Conservation (phyloP, 2,888 invertebrate genomes). For the Sinohyriopsis cumingii region DNA sequence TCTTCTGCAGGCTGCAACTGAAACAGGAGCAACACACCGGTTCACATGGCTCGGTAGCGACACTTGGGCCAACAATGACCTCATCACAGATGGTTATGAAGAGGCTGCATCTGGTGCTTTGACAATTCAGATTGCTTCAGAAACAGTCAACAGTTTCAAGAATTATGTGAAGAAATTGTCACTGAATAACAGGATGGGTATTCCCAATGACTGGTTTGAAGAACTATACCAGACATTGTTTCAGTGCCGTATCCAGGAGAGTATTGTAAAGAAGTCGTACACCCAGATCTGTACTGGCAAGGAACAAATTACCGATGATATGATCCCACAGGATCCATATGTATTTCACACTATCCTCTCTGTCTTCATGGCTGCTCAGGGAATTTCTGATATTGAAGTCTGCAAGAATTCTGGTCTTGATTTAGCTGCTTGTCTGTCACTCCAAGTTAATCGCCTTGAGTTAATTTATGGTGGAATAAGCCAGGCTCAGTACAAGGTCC, state of each 20-base stretch:
- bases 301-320: slow-evolving; percentile 55
- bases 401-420: slow-evolving; percentile 46
- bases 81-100: slow-evolving; percentile 53
- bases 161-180: slow-evolving; percentile 62
- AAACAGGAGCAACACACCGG: slow-evolving; percentile 53
- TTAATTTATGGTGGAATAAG: slow-evolving; percentile 54
- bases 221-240: slow-evolving; percentile 70
- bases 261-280: slow-evolving; percentile 54
- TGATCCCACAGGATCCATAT: slow-evolving; percentile 62
- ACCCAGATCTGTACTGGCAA: slow-evolving; percentile 57
- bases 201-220: slow-evolving; percentile 72
- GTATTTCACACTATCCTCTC: slow-evolving; percentile 69
- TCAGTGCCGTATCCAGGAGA: slow-evolving; percentile 66
- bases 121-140: slow-evolving; percentile 58
- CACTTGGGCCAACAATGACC: slow-evolving; percentile 55
- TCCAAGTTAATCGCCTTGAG: slow-evolving; percentile 58
- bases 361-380: slow-evolving; percentile 67
- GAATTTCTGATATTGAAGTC: slow-evolving; percentile 61
- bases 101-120: slow-evolving; percentile 64
- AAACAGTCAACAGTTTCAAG: slow-evolving; percentile 60
- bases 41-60: slow-evolving; percentile 68
- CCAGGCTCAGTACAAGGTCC: slow-evolving; percentile 50
- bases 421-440: slow-evolving; percentile 53
- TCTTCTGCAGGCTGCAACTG: slow-evolving; percentile 66
- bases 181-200: slow-evolving; percentile 61